These are phyloP conservation scores for Deilephila elpenor DNA, from an alignment of 2,888 invertebrate species.

Conservation along the genomic window DNA sequence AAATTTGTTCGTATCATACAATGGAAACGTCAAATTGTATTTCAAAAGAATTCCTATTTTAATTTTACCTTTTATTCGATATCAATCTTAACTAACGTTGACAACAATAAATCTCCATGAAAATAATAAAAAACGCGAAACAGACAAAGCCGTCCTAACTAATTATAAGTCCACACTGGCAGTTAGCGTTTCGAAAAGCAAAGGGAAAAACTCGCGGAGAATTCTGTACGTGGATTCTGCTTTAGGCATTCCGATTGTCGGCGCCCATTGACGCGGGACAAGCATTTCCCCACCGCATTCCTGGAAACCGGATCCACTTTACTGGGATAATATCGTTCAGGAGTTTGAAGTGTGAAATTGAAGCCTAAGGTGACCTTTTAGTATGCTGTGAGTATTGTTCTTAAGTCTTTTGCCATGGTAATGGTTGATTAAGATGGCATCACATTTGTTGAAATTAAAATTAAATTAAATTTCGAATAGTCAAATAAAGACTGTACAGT, in stretches of 20 bases:
- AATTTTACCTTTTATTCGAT: background rate
- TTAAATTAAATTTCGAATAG: too few species aligned
- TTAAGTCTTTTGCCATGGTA: too few species aligned
- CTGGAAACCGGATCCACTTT: slow-evolving; percentile 33
- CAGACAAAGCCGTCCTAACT: background rate
- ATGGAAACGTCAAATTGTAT: too few species aligned
- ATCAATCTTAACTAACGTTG: background rate
- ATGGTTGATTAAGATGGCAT: too few species aligned
- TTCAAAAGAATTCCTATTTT: too few species aligned
- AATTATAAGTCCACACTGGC: slow-evolving; percentile 1
- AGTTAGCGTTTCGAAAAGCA: background rate
- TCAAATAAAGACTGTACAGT: too few species aligned
- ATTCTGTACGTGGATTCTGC: slow-evolving; percentile 39
- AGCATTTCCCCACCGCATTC: slow-evolving; percentile 49
- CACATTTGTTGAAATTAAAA: too few species aligned
- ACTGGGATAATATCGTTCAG: background rate
- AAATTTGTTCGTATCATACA: too few species aligned
- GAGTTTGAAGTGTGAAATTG: background rate
- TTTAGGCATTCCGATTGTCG: slow-evolving; percentile 52
- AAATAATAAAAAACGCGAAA: background rate
- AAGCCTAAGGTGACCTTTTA: background rate
- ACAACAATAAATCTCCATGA: background rate
- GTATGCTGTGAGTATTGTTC: too few species aligned
- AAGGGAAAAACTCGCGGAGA: slow-evolving; percentile 36
- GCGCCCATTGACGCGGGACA: slow-evolving; percentile 50